A percentile compares a stretch with the other conserved stretches of the same genome.
These are phyloP conservation scores for Noctua janthe DNA, from an alignment of 2,888 invertebrate species.

Conservation along the genomic window DNA sequence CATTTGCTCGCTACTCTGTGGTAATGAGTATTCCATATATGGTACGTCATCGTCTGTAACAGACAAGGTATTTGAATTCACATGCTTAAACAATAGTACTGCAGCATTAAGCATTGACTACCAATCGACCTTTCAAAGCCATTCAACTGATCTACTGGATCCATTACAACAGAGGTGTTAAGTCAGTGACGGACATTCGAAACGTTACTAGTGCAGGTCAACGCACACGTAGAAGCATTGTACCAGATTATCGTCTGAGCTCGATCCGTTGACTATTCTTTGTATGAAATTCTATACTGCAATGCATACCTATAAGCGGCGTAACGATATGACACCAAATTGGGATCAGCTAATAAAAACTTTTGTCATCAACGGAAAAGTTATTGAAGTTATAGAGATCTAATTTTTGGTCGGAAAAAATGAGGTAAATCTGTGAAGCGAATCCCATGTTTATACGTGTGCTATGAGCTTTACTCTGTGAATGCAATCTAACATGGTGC, in stretches of 20 bases:
- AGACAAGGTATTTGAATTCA: constrained; percentile 42
- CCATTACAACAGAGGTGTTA: constrained; percentile 25
- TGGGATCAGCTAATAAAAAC: background rate
- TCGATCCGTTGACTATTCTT: background rate
- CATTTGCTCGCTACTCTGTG: constrained; percentile 15
- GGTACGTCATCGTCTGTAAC: constrained; percentile 41
- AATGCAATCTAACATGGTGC: background rate
- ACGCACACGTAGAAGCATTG: background rate
- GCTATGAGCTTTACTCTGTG: background rate
- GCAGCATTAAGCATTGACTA: constrained; percentile 13
- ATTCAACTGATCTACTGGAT: constrained; percentile 28
- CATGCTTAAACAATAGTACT: constrained; percentile 30
- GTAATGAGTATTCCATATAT: constrained; percentile 29
- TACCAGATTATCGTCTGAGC: background rate
- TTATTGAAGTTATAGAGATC: background rate
- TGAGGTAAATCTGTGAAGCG: background rate
- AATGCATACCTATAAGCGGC: background rate
- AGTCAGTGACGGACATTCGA: constrained; percentile 10
- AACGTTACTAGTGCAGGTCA: constrained; percentile 3
- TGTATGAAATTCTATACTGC: background rate
- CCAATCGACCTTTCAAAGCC: constrained; percentile 30
- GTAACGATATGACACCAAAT: background rate
- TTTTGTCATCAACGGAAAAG: background rate
- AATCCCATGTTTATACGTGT: background rate
- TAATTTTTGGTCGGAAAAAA: background rate